A percentile compares a stretch with the other conserved stretches of the same genome.
These are phyloP conservation scores for Mizuhopecten yessoensis DNA, from an alignment of 1,140 invertebrate species.

Conservation along the genomic window DNA sequence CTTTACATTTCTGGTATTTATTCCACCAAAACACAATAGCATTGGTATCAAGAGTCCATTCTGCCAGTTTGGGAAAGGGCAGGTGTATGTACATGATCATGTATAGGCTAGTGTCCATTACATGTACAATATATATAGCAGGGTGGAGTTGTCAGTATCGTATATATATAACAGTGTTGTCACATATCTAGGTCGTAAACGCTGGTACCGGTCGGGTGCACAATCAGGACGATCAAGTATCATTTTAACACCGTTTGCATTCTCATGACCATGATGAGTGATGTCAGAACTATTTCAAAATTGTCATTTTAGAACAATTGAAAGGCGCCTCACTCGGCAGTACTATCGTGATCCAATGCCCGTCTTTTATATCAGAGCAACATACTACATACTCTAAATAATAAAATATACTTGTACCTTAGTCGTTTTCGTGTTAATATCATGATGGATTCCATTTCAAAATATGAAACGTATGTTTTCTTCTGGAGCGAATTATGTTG, in stretches of 20 bases:
- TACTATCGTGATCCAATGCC: background rate
- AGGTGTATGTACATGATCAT: too few relatives aligned
- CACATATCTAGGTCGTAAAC: background rate
- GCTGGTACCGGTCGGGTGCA: background rate
- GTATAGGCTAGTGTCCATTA: too few relatives aligned
- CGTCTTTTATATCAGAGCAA: background rate
- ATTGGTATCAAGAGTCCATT: too few relatives aligned
- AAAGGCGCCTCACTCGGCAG: background rate
- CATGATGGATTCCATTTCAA: background rate
- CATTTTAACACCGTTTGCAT: background rate
- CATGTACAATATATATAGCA: too few relatives aligned
- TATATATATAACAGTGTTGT: background rate
- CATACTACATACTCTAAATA: background rate
- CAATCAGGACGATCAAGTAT: background rate
- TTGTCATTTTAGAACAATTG: constrained; percentile 3
- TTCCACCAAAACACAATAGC: too few relatives aligned
- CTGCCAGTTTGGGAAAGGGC: too few relatives aligned
- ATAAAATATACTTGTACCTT: background rate
- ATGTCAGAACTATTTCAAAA: constrained; percentile 28
- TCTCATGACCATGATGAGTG: constrained; percentile 2
- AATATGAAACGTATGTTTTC: background rate
- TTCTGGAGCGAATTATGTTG: background rate
- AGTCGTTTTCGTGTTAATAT: background rate
- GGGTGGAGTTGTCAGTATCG: too few relatives aligned
- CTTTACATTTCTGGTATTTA: too few relatives aligned